Percentiles rank a stretch among this genome's conserved stretches.
Conservation (phyloP, 2,888 invertebrate genomes). For the Cephus rjabovi region DNA sequence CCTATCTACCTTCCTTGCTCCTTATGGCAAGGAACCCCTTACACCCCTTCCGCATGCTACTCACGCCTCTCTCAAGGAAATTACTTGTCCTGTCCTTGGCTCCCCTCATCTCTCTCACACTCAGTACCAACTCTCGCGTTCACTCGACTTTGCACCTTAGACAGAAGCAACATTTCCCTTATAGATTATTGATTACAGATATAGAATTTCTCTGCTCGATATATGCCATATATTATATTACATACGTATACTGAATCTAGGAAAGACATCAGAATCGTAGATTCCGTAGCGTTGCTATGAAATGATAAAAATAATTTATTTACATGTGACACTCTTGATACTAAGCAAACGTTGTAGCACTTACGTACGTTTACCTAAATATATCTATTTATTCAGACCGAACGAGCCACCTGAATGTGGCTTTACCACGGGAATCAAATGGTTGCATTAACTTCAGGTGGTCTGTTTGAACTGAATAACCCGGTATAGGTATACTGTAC, state of each 20-base stretch:
- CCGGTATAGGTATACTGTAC: neutral
- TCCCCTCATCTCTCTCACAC: slow-evolving; percentile 19
- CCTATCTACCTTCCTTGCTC: slow-evolving; percentile 11
- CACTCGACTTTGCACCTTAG: slow-evolving; percentile 12
- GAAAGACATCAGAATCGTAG: neutral
- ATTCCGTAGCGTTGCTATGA: no score
- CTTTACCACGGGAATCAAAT: neutral
- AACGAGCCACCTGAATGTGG: no score
- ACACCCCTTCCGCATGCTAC: slow-evolving; percentile 57
- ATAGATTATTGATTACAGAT: neutral
- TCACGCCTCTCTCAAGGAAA: slow-evolving; percentile 65
- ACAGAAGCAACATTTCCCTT: slow-evolving; percentile 7
- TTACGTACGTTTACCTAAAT: no score
- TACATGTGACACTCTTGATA: neutral
- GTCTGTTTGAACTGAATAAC: neutral
- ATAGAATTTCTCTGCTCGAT: neutral
- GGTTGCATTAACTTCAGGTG: neutral
- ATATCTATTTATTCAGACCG: no score
- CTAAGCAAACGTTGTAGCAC: neutral
- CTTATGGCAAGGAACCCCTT: slow-evolving; percentile 11
- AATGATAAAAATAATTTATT: neutral
- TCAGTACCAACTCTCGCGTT: slow-evolving; percentile 29
- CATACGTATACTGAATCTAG: neutral
- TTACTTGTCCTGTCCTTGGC: slow-evolving; percentile 60
- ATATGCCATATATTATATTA: neutral